A percentile compares a stretch with the other conserved stretches of the same genome.
Evolutionary conservation across 2,113 vertebrate species (phyloP).

Genomic region (Sander lucioperca): DNA sequence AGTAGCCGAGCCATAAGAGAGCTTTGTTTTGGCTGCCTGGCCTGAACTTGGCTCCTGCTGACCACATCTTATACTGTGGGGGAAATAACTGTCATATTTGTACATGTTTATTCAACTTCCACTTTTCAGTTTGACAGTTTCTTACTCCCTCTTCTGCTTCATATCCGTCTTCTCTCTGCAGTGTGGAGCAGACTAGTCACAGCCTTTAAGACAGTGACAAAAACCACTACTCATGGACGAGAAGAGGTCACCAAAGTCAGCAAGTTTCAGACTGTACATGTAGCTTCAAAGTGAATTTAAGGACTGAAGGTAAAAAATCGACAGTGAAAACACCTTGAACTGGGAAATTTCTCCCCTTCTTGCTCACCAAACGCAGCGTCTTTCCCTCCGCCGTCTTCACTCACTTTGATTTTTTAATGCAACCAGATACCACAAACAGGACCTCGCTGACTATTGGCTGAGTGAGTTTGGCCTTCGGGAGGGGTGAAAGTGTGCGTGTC

Average conservation of each 20-base stretch:
- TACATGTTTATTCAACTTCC: neutral
- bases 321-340: no score
- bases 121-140: constrained; percentile 18
- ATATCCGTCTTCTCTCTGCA: neutral
- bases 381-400: no score
- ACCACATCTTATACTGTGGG: constrained; percentile 1
- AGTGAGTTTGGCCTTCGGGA: no score
- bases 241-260: constrained; percentile 3
- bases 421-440: no score
- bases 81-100: neutral
- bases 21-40: constrained; percentile 2
- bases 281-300: neutral
- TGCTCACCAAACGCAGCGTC: no score
- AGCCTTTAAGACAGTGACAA: neutral
- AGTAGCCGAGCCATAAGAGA: neutral
- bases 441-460: no score
- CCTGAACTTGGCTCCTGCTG: constrained; percentile 15
- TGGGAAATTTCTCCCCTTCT: no score
- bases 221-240: neutral
- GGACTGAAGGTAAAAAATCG: no score
- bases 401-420: no score
- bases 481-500: no score
- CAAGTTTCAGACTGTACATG: neutral
- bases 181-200: neutral
- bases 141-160: constrained; percentile 13